Evolutionary conservation across 2,797 vertebrate species (phyloP), one percentile per base, ranked within the genome.

Genomic region (Scyliorhinus canicula): DNA sequence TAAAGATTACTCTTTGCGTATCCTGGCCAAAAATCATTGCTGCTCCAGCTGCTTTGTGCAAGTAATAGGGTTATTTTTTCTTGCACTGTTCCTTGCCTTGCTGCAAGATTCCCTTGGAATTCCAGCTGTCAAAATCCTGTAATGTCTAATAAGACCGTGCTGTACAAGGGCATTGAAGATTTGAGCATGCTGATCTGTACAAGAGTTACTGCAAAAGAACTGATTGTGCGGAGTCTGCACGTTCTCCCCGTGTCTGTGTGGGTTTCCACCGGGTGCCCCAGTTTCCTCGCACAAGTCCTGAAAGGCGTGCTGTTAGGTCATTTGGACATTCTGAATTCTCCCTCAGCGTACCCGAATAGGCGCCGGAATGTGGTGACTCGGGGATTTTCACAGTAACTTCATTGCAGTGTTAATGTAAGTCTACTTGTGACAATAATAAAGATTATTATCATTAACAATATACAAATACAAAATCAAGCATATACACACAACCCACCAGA

Each of bases 31-130:
- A 94, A 52, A 52, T 71, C 44, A 94, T 71, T 74, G 50, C 93
- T 74, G 52, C 47, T 94, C 93, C 93, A 94, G 65, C 93, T 94
- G 67, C 65, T 74, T 74, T 71, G 93, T 74, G 65, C 47, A 71
- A 74, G 93, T 71, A n/a, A 93, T 28, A 71, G 67, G 71, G 63
- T 1, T 11, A 2, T 35, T 69, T 50, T 69, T 90, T 69, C 69
- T 93, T 69, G 11, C 7, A 50, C 44, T 52, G 67, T 16, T 74
- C 52, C 44, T 74, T 94, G 44, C 67, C 67, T 71, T 65, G 88
- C 52, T 63, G 88, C 57, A 40, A 71, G 65, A 94, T 52, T 94
- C 67, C 28, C 47, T 9, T 74, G 65, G 65, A 50, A 94, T 74
- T 71, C 93, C 93, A 94, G 93, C 93, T 94, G 93, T 74, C 67